Base-by-base conservation (phyloP, 1,140 invertebrate genomes). In the Euglossa dilemma region DNA sequence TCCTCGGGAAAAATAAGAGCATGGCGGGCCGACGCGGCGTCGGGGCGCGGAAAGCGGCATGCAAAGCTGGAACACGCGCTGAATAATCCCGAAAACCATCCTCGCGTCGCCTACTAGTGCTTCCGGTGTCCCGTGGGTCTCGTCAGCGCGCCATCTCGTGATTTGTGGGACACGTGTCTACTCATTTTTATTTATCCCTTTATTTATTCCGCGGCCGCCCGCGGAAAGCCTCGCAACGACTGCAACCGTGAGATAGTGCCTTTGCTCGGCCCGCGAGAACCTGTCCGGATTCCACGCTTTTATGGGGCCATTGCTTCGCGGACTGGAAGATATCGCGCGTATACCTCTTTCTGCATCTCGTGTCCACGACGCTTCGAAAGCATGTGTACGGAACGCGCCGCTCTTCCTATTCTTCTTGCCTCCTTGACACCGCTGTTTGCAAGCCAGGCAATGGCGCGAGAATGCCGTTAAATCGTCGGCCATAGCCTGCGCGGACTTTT, bases 121-220 rank as follows among this genome's bases (percentile, higher is more conserved):
- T 36, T 36, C 14, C 5, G n/a, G 66, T 11, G 64, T 83, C 80
- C 64, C 80, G 28, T 16, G 80, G 78, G 87, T 76, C 83, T 87
- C 85, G 84, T 85, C 87, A 90, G 64, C 54, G 63, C 45, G 59
- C 28, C 25, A 25, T 20, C 23, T 56, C 52, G 71, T 82, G 86
- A 89, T 89, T 89, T 87, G 70, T 84, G 78, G 73, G 83, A 89
- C 80, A 87, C 80, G 81, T 88, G 87, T 90, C 85, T 83, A 75
- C 74, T 90, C 85, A 81, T 90, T 87, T 87, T 83, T 85, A 83
- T 85, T 85, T 85, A 84, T 87, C 50, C 73, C 76, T 84, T 80
- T 79, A 84, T 87, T 87, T 87, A 84, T 84, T 80, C 71, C 67
- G 11, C 25, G 50, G 47, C 25, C 1, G 50, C 23, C 0, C 64